Base-by-base conservation (phyloP, 2,888 invertebrate species). In the Eristalis tenax region DNA sequence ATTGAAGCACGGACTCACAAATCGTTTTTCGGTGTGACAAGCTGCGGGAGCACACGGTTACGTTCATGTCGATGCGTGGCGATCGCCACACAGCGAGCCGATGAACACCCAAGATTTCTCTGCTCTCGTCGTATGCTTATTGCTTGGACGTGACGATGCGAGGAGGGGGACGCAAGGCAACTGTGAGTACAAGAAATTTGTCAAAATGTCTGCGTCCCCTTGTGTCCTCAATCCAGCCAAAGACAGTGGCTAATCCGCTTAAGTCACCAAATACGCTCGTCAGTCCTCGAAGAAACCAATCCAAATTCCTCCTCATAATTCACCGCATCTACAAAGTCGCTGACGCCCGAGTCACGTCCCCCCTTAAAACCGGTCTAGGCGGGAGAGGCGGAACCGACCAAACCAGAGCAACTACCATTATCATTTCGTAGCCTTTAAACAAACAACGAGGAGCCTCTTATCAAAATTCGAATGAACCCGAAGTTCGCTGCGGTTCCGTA, bases 401-500 rank as follows among this genome's bases (percentile, higher is more conserved):
- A n/a, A 2, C n/a, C 15, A 15, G n/a, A 43, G 18, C n/a, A 15
- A 57, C 23, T 15, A 57, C 23, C 66, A 73, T 74, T 74, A 50
- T 38, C 74, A 80, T 74, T 63, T 69, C 68, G 80, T 26, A 57
- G 68, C 63, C 74, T 69, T 64, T 75, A 70, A 43, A 66, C 59
- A 71, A 70, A 66, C 66, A 65, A 61, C 76, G 76, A 43, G 75
- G 71, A 71, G 76, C 66, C 76, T 66, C 66, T 71, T 71, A 76
- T 82, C 71, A 61, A 77, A 74, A 66, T 56, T 63, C n/a, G 43
- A 76, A 77, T 65, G 71, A 77, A 76, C 70, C 61, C 38, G 43
- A 35, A 43, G 35, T 73, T 74, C 10, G n/a, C 15, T 28, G 73
- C 35, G 66, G 50, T 76, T 71, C 59, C n/a, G 38, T 32, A 40